Percentiles rank a stretch among this genome's conserved stretches.
These are phyloP conservation scores for Drosophila orena DNA, from an alignment of 1,140 invertebrate species.

Conservation along the genomic window DNA sequence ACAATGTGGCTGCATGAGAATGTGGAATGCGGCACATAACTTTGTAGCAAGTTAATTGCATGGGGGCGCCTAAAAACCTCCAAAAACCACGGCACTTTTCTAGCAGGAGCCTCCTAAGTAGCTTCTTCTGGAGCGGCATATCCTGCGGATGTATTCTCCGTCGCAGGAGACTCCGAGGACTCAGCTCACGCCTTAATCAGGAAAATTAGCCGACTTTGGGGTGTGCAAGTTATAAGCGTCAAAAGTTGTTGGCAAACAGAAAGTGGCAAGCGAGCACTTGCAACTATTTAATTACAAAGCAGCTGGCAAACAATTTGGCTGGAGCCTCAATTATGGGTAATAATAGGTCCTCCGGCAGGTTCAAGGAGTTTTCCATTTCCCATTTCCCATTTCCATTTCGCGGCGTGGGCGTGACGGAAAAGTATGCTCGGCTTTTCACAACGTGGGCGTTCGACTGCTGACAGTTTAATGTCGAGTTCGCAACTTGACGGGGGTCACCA, in stretches of 20 bases:
- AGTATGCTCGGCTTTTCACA: not conserved
- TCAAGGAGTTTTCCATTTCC: conserved; percentile 3
- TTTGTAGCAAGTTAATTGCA: conserved; percentile 72
- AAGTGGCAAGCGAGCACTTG: conserved; percentile 71
- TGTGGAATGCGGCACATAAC: conserved; percentile 53
- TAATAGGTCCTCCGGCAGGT: conserved; percentile 34
- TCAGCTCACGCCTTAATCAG: conserved; percentile 18
- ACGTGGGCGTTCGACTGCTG: conserved; percentile 21
- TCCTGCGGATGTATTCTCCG: conserved; percentile 20
- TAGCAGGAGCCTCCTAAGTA: not conserved
- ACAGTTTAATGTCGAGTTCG: conserved; percentile 27
- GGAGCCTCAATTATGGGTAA: conserved; percentile 68
- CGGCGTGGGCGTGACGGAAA: not conserved
- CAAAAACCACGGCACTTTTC: conserved; percentile 22
- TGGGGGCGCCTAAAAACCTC: conserved; percentile 25
- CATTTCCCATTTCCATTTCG: not conserved
- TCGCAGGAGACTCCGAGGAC: conserved; percentile 3
- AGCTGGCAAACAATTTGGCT: conserved; percentile 74
- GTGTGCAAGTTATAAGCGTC: conserved; percentile 72
- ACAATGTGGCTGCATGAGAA: conserved; percentile 56
- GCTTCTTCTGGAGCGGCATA: conserved; percentile 6
- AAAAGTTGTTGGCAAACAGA: conserved; percentile 73
- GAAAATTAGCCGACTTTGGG: conserved; percentile 18
- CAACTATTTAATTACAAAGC: conserved; percentile 83
- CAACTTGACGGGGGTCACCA: conserved; percentile 28